Percentiles rank a stretch among this genome's conserved stretches.
These are phyloP conservation scores for Sinosuthora webbiana DNA, from an alignment of 2,113 vertebrate genomes.

Conservation along the genomic window DNA sequence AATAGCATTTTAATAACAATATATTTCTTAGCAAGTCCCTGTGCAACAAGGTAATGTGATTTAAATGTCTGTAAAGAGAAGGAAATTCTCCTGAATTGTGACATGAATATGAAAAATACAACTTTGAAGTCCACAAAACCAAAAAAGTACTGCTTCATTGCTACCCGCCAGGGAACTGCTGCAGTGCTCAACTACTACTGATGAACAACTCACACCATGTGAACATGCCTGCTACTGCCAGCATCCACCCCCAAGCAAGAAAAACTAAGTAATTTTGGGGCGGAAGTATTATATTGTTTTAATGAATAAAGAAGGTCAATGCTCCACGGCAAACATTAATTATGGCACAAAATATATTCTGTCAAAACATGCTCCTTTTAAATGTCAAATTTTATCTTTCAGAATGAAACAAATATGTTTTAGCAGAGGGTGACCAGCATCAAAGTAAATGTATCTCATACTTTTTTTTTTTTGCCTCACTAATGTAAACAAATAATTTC, in stretches of 20 bases:
- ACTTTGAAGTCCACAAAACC: background rate
- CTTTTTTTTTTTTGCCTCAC: background rate
- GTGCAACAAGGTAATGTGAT: background rate
- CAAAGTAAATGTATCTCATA: background rate
- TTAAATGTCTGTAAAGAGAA: background rate
- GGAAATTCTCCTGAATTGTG: background rate
- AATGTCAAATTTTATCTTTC: background rate
- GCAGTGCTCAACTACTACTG: background rate
- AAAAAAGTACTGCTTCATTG: background rate
- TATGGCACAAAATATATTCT: background rate
- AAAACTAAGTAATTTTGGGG: background rate
- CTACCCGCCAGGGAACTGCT: background rate
- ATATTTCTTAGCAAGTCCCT: background rate
- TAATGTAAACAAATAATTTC: conserved; percentile 10
- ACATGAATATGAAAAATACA: background rate
- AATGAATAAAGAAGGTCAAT: background rate
- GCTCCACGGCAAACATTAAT: background rate
- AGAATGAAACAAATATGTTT: background rate
- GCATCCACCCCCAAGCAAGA: background rate
- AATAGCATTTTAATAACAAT: background rate
- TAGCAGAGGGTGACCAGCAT: background rate
- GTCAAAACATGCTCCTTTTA: background rate
- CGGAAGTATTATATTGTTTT: background rate
- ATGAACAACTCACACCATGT: background rate
- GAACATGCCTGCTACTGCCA: background rate